Evolutionary conservation across 2,888 invertebrate species (phyloP), one percentile per base, ranked within the genome.

Genomic region (Melinaea menophilus): DNA sequence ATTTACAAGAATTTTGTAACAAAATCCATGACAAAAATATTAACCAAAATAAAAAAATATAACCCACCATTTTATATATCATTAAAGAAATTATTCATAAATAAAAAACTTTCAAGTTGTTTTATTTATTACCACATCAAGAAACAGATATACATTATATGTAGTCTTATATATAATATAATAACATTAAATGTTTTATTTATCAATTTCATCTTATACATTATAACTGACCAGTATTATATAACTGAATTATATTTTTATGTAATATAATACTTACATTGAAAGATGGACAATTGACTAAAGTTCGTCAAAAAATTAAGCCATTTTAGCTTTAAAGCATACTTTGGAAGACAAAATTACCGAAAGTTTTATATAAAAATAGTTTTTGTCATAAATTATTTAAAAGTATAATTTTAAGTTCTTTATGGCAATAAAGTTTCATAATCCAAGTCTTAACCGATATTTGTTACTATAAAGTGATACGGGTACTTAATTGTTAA

Each of bases 41-140:
- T 22, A n/a, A 48, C 13, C 37, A 51, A 31, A 31, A 7, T 7
- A 7, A 31, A n/a, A 31, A 31, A 51, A 51, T 31, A 51, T 31
- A 22, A 51, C 51, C 51, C 51, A 31, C 51, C 51, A 51, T 11
- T 51, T 51, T 51, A 51, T 41, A 7, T 11, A 57, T 45, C 7
- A 13, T 56, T 56, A 12, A 47, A 56, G 35, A 35, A 13, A 7
- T 47, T 35, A 35, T n/a, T 56, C 3, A 61, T 34, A 55, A 34
- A 51, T 22, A 62, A 9, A 46, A 56, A 45, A 59, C 47, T 59
- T 11, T 51, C 2, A 13, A 51, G 2, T 22, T 22, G 22, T 51
- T 45, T 55, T 54, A 46, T 58, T 41, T 56, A 45, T 58, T 48
- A 58, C 31, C 45, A 47, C 61, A 55, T 47, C 45, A 12, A 41